These are phyloP conservation scores for Magallana nippona DNA, from an alignment of 2,888 invertebrate genomes.

Conservation along the genomic window DNA sequence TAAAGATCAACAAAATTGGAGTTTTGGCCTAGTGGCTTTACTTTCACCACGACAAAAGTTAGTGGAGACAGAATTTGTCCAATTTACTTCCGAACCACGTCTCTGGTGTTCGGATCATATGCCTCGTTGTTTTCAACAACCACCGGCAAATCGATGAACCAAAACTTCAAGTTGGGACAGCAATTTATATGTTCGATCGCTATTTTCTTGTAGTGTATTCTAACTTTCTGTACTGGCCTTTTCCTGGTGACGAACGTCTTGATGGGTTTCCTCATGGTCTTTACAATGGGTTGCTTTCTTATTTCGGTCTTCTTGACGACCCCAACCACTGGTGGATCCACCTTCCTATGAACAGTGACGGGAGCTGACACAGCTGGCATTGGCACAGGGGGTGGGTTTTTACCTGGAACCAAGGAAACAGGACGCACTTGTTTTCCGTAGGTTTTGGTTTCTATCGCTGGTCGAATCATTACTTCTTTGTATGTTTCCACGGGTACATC, in stretches of 20 bases:
- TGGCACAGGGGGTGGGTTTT: neutral
- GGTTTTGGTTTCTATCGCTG: neutral
- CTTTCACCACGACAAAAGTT: neutral
- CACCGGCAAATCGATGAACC: slow-evolving; percentile 20
- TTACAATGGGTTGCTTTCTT: neutral
- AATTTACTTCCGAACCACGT: neutral
- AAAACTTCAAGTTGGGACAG: slow-evolving; percentile 22
- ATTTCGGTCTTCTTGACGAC: slow-evolving; percentile 6
- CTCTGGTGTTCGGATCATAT: neutral
- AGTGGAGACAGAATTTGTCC: neutral
- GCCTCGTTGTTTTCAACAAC: slow-evolving; percentile 18
- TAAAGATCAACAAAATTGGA: too few species aligned
- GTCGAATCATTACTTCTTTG: neutral
- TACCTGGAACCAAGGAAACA: too few species aligned
- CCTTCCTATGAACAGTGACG: too few species aligned
- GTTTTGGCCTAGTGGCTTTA: neutral
- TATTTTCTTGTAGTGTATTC: slow-evolving; percentile 5
- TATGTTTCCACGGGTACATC: neutral
- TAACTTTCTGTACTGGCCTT: neutral
- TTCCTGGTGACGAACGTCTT: neutral
- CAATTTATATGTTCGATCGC: neutral
- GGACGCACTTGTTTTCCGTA: neutral
- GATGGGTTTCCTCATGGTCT: neutral
- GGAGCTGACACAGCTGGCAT: neutral
- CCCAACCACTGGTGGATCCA: neutral